These are phyloP conservation scores for Xenus cinereus DNA, from an alignment of 2,113 vertebrate species.

Conservation along the genomic window DNA sequence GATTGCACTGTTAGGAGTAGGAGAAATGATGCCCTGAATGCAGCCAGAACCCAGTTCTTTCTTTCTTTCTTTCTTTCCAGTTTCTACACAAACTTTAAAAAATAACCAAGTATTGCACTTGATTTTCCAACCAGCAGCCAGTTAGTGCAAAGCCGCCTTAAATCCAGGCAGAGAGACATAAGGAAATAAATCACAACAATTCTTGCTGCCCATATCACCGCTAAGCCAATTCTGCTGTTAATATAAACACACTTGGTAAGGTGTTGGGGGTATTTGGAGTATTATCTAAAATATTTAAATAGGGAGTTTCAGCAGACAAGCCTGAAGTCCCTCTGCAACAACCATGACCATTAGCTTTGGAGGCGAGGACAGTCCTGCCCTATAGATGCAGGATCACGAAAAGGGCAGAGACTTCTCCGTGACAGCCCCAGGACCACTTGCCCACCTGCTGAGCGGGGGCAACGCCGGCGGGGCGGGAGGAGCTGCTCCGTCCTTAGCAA, in stretches of 20 bases:
- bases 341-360: rapidly evolving
- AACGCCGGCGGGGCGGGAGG: not conserved
- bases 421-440: not conserved
- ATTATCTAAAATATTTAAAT: not conserved
- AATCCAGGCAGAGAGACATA: not conserved
- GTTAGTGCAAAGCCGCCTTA: not conserved
- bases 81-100: not conserved
- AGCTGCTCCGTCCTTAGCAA: not conserved
- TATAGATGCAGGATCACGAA: not conserved
- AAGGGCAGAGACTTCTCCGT: not conserved
- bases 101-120: not conserved
- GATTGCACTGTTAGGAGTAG: not conserved
- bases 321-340: not conserved
- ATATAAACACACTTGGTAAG: not conserved
- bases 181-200: not conserved
- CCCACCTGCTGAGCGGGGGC: rapidly evolving
- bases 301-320: not conserved
- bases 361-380: not conserved
- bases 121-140: not conserved
- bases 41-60: not conserved
- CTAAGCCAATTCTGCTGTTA: not conserved
- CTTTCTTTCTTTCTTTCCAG: not conserved
- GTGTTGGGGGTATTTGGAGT: not conserved
- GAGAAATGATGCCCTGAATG: not conserved
- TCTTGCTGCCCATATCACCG: not conserved